Evolutionary conservation across 1,140 invertebrate species (phyloP).

Genomic region (Conus ventricosus): DNA sequence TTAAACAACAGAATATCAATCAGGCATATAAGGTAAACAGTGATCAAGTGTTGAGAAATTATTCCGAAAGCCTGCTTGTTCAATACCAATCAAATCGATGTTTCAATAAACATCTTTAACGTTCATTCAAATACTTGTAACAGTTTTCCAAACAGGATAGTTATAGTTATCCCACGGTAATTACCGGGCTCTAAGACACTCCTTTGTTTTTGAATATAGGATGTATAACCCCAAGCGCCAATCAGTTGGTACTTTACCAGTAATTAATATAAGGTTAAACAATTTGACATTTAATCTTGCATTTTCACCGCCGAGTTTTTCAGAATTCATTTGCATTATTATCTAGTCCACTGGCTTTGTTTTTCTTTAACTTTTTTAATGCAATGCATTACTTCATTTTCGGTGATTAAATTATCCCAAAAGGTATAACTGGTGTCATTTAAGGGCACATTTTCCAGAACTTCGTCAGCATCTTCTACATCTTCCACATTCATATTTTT

Average conservation of each 20-base stretch:
- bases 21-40: neutral
- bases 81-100: neutral
- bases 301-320: neutral
- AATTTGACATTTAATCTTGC: neutral
- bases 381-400: neutral
- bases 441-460: neutral
- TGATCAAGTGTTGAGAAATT: neutral
- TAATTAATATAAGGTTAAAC: neutral
- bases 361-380: neutral
- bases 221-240: neutral
- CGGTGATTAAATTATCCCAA: neutral
- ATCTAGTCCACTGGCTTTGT: slow-evolving; percentile 4
- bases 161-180: neutral
- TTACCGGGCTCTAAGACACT: neutral
- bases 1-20: slow-evolving; percentile 11
- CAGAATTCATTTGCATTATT: neutral
- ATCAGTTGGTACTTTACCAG: neutral
- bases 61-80: neutral
- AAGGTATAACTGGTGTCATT: neutral
- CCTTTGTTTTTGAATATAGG: neutral
- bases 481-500: neutral
- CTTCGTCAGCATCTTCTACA: neutral
- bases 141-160: neutral
- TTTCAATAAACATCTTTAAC: neutral
- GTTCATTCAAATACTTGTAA: slow-evolving; percentile 18